Conservation (phyloP, 37 sponge, comb jelly and placozoan species). For the Petrosia ficiformis region DNA sequence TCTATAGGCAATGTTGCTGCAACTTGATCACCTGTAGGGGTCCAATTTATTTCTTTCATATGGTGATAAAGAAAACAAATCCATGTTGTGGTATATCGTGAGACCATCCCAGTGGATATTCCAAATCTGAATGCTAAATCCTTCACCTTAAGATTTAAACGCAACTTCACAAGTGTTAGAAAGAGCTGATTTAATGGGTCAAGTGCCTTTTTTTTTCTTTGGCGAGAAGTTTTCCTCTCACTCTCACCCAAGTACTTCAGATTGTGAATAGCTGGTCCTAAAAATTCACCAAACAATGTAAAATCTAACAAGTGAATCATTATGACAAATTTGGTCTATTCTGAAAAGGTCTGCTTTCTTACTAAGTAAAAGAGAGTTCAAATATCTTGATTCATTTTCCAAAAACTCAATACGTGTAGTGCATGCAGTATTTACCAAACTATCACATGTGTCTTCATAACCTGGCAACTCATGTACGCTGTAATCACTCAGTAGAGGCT, state of each 20-base stretch:
- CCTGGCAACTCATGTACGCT: too few relatives aligned
- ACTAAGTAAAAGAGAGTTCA: too few relatives aligned
- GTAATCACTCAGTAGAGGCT: too few relatives aligned
- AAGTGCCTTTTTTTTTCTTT: constrained; percentile 24
- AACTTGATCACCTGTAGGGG: constrained; percentile 18
- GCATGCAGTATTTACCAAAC: too few relatives aligned
- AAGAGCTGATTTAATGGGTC: constrained; percentile 41
- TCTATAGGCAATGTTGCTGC: not conserved
- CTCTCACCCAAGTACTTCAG: constrained; percentile 48
- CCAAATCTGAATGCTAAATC: constrained; percentile 44
- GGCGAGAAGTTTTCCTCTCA: constrained; percentile 2
- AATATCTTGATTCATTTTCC: too few relatives aligned
- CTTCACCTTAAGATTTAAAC: constrained; percentile 9
- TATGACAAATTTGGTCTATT: too few relatives aligned
- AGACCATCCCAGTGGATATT: constrained; percentile 21
- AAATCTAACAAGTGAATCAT: too few relatives aligned
- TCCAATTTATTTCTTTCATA: constrained; percentile 14
- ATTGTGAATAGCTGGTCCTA: constrained; percentile 39
- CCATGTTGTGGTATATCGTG: constrained; percentile 45
- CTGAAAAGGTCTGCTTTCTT: too few relatives aligned
- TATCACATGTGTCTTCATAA: too few relatives aligned
- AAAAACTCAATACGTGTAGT: too few relatives aligned
- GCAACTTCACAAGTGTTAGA: constrained; percentile 28
- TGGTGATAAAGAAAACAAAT: constrained; percentile 13
- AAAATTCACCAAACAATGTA: constrained; percentile 49